Conservation (phyloP, 2,797 vertebrate genomes). For the Enteromius afrohamiltoni region DNA sequence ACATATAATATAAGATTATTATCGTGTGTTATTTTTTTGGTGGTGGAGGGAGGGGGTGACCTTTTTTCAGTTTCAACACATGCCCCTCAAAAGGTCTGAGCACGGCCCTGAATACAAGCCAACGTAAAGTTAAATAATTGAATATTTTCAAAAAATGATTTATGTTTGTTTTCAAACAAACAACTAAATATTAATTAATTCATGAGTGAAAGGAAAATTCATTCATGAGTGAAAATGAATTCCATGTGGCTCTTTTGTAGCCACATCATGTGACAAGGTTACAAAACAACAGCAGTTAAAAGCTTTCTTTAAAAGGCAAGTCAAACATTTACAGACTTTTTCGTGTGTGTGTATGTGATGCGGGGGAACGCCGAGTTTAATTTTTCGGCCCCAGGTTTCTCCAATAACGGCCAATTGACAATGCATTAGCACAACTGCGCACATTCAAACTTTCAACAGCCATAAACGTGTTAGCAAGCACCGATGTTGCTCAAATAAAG, state of each 20-base stretch:
- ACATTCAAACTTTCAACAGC: background rate
- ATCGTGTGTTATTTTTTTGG: too few relatives aligned
- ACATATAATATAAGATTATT: too few relatives aligned
- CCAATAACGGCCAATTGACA: background rate
- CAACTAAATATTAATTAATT: too few relatives aligned
- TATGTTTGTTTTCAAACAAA: too few relatives aligned
- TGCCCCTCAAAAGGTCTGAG: too few relatives aligned
- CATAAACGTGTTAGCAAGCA: conserved; percentile 18
- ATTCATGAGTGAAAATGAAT: background rate
- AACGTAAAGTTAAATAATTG: too few relatives aligned
- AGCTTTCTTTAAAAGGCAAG: background rate
- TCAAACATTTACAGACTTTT: background rate
- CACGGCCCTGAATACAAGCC: too few relatives aligned
- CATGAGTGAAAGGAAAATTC: too few relatives aligned
- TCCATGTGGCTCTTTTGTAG: conserved; percentile 2
- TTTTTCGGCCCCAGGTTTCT: background rate
- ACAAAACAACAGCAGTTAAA: background rate
- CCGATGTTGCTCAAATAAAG: conserved; percentile 2
- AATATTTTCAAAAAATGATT: background rate
- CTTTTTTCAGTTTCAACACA: too few relatives aligned
- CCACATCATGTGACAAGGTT: background rate
- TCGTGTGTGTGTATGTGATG: background rate
- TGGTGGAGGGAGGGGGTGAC: too few relatives aligned
- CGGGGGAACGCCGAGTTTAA: background rate
- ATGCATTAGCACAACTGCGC: background rate